Conservation (phyloP, 2,113 vertebrate species). For the Cervus canadensis region DNA sequence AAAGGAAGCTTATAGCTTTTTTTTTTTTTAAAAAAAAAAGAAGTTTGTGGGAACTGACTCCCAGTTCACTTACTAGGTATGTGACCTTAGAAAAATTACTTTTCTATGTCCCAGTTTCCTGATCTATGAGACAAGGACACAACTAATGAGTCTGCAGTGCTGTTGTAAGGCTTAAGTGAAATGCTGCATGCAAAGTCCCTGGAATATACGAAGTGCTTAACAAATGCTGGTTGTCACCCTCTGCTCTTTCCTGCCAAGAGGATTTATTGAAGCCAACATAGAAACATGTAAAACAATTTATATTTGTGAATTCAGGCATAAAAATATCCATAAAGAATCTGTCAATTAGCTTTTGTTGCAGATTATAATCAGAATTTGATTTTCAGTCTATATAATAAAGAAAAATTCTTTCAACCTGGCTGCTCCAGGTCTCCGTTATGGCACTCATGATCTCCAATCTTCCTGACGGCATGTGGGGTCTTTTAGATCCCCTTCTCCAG, state of each 20-base stretch:
- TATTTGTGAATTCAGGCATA: background rate
- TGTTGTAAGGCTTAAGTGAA: background rate
- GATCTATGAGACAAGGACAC: background rate
- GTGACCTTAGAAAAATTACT: background rate
- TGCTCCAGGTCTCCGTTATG: background rate
- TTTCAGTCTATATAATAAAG: background rate
- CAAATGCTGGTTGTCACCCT: background rate
- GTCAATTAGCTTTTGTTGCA: background rate
- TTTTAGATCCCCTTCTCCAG: background rate
- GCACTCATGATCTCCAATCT: background rate
- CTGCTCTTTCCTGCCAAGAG: background rate
- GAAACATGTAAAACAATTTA: constrained; percentile 4
- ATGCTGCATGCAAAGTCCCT: background rate
- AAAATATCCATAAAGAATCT: constrained; percentile 10
- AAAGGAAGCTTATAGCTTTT: background rate
- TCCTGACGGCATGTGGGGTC: background rate
- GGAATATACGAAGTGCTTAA: background rate
- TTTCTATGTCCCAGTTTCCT: background rate
- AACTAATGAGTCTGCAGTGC: background rate
- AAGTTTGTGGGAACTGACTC: background rate
- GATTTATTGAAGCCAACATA: background rate
- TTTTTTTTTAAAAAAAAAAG: background rate
- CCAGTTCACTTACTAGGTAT: background rate
- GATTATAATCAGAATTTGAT: background rate
- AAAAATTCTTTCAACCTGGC: background rate